Evolutionary conservation across 2,888 invertebrate species (phyloP).

Genomic region (Melangyna quadrimaculata): DNA sequence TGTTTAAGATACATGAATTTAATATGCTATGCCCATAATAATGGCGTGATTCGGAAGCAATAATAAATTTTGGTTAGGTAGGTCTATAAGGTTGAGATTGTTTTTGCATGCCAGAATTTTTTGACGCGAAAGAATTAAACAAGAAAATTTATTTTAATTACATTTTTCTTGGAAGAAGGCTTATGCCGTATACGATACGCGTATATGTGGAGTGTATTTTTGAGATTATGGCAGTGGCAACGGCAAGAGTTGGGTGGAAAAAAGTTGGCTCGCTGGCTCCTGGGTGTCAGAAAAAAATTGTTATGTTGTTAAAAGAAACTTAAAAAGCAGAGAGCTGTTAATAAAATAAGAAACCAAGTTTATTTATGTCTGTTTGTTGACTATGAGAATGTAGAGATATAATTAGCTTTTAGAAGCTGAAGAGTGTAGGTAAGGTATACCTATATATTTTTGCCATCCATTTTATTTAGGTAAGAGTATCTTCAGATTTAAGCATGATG

Average conservation of each 20-base stretch:
- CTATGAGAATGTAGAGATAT: not conserved
- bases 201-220: not conserved
- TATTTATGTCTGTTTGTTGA: not conserved
- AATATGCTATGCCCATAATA: slow-evolving; percentile 18
- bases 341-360: not conserved
- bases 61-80: slow-evolving; percentile 39
- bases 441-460: not conserved
- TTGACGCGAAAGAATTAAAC: slow-evolving; percentile 4
- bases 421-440: not conserved
- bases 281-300: not conserved
- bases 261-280: too few species aligned
- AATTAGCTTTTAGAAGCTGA: not conserved
- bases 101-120: not conserved
- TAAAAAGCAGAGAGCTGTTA: not conserved
- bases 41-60: slow-evolving; percentile 22
- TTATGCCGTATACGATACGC: not conserved
- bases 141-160: slow-evolving; percentile 18
- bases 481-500: not conserved
- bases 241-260: too few species aligned
- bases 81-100: not conserved
- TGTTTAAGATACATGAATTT: not conserved
- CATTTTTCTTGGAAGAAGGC: not conserved
- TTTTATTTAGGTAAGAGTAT: not conserved
- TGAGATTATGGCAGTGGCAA: not conserved
- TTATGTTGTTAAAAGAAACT: not conserved